A percentile compares a stretch with the other conserved stretches of the same genome.
Conservation (phyloP, 2,797 vertebrate genomes). For the Threskiornis aethiopicus region DNA sequence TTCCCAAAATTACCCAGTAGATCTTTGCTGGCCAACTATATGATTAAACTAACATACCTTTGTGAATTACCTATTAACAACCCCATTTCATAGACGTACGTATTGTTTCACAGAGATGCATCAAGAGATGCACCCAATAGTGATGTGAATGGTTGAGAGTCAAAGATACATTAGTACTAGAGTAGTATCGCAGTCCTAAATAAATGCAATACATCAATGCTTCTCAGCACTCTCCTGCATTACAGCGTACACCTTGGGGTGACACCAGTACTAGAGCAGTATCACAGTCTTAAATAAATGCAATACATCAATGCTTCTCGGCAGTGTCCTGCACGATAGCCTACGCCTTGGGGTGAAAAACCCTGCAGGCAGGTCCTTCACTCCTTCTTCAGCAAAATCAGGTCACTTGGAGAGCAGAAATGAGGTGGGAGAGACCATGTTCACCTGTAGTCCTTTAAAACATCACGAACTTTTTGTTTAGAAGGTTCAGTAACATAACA, state of each 20-base stretch:
- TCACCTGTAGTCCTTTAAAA: background rate
- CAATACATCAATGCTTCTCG: background rate
- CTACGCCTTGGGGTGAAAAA: background rate
- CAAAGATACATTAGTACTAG: background rate
- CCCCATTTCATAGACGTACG: background rate
- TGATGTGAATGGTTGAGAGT: background rate
- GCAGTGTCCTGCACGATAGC: background rate
- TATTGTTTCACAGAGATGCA: background rate
- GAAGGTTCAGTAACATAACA: background rate
- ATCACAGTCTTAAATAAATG: background rate
- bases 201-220: background rate
- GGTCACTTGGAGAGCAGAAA: background rate
- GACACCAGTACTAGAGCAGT: background rate
- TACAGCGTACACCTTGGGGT: background rate
- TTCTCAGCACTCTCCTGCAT: background rate
- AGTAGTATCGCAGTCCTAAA: background rate
- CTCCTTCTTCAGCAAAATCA: background rate
- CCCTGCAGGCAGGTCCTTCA: background rate
- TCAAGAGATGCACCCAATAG: background rate
- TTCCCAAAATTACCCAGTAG: background rate
- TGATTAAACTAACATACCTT: background rate
- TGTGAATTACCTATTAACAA: background rate
- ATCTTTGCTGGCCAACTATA: background rate
- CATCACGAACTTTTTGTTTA: background rate
- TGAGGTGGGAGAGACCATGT: background rate